Conservation (phyloP, 2,113 vertebrate species). For the Lichenostomus cassidix region DNA sequence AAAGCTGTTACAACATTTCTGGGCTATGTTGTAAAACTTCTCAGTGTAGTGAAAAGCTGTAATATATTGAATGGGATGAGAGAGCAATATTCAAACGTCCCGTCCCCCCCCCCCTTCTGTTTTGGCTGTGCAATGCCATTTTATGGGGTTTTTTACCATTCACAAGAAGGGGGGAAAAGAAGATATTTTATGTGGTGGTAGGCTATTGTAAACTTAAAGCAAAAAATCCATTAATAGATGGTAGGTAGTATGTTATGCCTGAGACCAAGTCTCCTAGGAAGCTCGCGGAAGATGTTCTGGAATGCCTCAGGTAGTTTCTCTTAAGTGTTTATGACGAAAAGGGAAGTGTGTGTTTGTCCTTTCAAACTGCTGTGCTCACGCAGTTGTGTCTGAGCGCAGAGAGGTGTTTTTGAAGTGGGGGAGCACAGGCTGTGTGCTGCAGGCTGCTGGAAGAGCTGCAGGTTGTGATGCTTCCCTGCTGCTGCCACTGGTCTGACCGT, state of each 20-base stretch:
- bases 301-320: not conserved
- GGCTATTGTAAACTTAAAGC: not conserved
- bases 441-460: not conserved
- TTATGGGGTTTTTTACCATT: not conserved
- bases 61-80: not conserved
- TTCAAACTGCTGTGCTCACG: not conserved
- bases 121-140: not conserved
- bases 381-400: not conserved
- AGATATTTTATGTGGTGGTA: not conserved
- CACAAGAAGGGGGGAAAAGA: not conserved
- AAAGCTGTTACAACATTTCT: constrained; percentile 12
- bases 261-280: not conserved
- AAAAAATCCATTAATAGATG: not conserved
- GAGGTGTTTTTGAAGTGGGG: rapidly evolving
- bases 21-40: not conserved
- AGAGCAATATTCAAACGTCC: not conserved
- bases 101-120: not conserved
- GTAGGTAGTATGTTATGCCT: not conserved
- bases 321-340: not conserved
- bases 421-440: not conserved
- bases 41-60: not conserved
- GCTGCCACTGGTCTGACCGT: not conserved
- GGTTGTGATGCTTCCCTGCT: rapidly evolving
- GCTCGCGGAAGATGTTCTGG: not conserved
- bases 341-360: too few relatives aligned